Evolutionary conservation across 2,797 vertebrate species (phyloP), one percentile per base, ranked within the genome.

Genomic region (Champsocephalus esox): DNA sequence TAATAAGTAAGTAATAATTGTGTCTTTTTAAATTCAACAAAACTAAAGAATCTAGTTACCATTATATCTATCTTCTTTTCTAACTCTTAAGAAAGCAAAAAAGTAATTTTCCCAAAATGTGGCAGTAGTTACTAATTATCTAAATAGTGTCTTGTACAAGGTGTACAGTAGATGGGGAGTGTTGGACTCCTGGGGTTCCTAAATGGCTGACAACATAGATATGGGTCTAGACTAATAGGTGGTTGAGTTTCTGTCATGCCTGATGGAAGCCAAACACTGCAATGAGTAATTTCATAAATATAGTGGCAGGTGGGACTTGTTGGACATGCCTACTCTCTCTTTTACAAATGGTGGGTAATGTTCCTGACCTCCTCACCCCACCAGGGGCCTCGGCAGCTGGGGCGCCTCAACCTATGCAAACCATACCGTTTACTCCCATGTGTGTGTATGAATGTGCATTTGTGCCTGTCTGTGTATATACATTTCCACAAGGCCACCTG

Each of bases 341-440:
- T 88, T 84, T 89, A 90, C 90, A 90, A 92, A 92, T 90, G 90
- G 85, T 70, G 90, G 91, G 79, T 92, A 92, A 93, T 93, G 91
- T 92, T 92, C 90, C 89, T 90, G 89, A 92, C 92, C 90, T 89
- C 76, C 78, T 93, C 91, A 91, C 89, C 90, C 76, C 70, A 81
- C 45, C 12, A 4, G 86, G 90, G 88, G 87, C 85, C 83, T 76
- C 76, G 21, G 88, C 92, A 90, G 90, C 89, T 92, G 92, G 86
- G 83, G 81, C 73, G 72, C 85, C 85, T 93, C 85, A 89, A 82
- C 81, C 80, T 78, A 74, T 83, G 78, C 83, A 87, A 69, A 79
- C 70, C 69, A 86, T 84, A 79, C 87, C 82, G 32, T 24, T 48
- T 50, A 83, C 81, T 89, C 81, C 79, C 83, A 43, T 69, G 68